Evolutionary conservation across 1,140 invertebrate species (phyloP).

Genomic region (Zaprionus gabonicus): DNA sequence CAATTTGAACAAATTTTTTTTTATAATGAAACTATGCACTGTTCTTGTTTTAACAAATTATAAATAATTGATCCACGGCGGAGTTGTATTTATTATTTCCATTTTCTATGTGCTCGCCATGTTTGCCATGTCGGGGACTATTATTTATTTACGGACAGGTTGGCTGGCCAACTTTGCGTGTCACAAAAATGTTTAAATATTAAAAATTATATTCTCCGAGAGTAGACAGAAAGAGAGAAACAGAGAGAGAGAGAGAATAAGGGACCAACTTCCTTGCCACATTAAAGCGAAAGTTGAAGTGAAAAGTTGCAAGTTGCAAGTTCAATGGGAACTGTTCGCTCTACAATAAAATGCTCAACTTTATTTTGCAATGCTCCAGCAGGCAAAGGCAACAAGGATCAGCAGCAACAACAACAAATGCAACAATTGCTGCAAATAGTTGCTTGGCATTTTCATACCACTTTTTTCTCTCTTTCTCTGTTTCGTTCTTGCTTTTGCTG

Average conservation of each 20-base stretch:
- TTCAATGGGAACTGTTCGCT: constrained; percentile 19
- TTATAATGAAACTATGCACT: constrained; percentile 16
- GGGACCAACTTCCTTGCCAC: neutral
- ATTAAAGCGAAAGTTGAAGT: constrained; percentile 27
- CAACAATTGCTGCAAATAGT: constrained; percentile 33
- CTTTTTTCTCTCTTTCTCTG: constrained; percentile 14
- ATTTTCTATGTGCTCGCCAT: constrained; percentile 50
- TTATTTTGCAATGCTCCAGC: constrained; percentile 19
- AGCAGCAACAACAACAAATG: constrained; percentile 17
- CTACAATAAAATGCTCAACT: constrained; percentile 49
- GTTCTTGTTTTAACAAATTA: constrained; percentile 33
- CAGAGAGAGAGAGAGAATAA: neutral
- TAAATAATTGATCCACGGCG: constrained; percentile 48
- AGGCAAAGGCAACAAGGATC: constrained; percentile 39
- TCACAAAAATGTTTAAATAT: constrained; percentile 48
- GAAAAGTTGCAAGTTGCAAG: constrained; percentile 16
- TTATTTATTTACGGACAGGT: constrained; percentile 49
- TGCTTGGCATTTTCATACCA: constrained; percentile 35
- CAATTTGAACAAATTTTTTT: constrained; percentile 19
- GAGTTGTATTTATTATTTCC: constrained; percentile 42
- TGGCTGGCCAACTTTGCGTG: constrained; percentile 51
- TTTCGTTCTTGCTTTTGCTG: constrained; percentile 9
- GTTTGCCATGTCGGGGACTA: constrained; percentile 25
- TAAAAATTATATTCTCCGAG: constrained; percentile 35
- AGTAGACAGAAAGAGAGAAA: neutral